Percentiles rank a stretch among this genome's conserved stretches.
phyloP scores from a whole-genome alignment of 2,113 vertebrate species.

The Addax nasomaculatus region DNA sequence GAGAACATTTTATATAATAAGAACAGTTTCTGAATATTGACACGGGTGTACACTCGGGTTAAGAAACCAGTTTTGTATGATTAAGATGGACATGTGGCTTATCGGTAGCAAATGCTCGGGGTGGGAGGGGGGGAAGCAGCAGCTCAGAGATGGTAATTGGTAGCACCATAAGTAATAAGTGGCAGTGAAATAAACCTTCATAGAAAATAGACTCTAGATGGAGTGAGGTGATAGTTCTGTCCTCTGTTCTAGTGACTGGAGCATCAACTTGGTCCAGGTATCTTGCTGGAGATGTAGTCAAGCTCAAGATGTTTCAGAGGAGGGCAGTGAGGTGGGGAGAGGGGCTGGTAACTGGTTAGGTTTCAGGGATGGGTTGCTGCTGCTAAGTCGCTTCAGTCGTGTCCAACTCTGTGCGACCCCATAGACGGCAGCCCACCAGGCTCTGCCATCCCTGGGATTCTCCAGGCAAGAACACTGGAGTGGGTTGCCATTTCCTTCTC shows the following conservation, averaged over 20 bases:
- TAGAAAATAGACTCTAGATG: not conserved
- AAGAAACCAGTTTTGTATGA: not conserved
- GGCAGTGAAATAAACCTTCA: not conserved
- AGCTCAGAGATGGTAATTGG: not conserved
- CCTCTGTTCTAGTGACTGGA: not conserved
- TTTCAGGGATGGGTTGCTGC: not conserved
- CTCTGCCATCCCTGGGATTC: accelerated
- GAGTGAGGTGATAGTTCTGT: not conserved
- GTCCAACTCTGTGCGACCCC: not conserved
- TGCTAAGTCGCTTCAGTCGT: not conserved
- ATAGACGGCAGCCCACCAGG: not conserved
- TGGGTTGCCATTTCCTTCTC: not conserved
- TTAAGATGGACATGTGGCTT: not conserved
- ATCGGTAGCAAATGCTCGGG: not conserved
- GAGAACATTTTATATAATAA: not conserved
- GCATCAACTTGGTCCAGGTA: not conserved
- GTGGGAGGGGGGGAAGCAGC: not conserved
- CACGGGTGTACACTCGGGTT: not conserved
- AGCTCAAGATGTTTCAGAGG: not conserved
- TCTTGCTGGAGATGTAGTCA: not conserved
- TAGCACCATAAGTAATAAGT: not conserved
- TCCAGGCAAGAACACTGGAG: not conserved
- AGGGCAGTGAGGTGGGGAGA: not conserved
- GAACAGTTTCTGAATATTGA: not conserved
- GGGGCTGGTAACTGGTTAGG: not conserved